phyloP scores from a whole-genome alignment of 2,113 vertebrate genomes.

The Indicator indicator region DNA sequence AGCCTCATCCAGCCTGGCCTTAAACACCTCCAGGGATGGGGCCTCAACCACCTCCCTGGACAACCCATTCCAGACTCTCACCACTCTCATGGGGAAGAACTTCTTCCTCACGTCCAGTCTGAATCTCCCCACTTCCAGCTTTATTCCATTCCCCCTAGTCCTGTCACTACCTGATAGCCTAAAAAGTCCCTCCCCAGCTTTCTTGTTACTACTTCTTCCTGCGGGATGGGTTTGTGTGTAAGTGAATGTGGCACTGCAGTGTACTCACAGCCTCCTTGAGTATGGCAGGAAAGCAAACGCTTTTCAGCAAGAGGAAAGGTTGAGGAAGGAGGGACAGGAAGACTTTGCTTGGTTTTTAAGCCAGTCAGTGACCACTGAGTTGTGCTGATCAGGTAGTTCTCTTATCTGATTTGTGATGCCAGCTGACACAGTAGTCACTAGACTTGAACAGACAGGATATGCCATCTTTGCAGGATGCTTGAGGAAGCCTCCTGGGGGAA shows the following conservation, averaged over 20 bases:
- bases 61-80: too few species aligned
- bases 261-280: neutral
- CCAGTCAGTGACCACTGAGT: neutral
- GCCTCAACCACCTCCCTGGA: too few species aligned
- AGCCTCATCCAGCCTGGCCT: too few species aligned
- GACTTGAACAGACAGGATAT: slow-evolving; percentile 16
- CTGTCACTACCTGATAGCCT: too few species aligned
- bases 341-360: neutral
- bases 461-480: neutral
- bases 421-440: neutral
- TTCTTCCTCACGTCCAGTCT: too few species aligned
- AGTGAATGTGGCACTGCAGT: neutral
- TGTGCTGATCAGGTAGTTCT: neutral
- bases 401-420: neutral
- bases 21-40: too few species aligned
- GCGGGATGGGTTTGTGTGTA: neutral
- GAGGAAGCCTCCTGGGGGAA: neutral
- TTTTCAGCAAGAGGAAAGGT: neutral
- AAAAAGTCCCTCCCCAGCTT: too few species aligned
- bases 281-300: neutral
- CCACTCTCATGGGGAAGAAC: too few species aligned
- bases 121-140: too few species aligned
- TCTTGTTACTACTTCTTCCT: too few species aligned
- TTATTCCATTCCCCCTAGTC: too few species aligned
- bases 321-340: neutral